A percentile compares a stretch with the other conserved stretches of the same genome.
Evolutionary conservation across 2,888 invertebrate genomes (phyloP).

Genomic region (Oxycera nigricornis): DNA sequence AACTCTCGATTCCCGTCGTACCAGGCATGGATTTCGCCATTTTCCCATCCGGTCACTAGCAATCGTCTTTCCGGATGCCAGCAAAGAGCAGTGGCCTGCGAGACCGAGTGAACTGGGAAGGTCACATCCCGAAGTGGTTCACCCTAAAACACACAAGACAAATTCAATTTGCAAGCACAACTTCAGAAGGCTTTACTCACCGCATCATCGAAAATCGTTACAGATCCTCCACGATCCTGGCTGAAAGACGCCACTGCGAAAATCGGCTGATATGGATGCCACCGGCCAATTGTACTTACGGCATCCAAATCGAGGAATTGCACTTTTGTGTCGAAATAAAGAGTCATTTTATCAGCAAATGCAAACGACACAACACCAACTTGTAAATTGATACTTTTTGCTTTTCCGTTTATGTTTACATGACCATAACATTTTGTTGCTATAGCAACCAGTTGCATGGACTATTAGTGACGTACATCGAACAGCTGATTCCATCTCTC

Average conservation of each 20-base stretch:
- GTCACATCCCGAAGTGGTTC: constrained; percentile 77
- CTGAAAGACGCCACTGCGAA: constrained; percentile 87
- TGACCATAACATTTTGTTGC: constrained; percentile 16
- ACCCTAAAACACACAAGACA: constrained; percentile 66
- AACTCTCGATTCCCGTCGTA: constrained; percentile 73
- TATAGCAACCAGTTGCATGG: constrained; percentile 1
- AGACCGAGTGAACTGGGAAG: constrained; percentile 76
- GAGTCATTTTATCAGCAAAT: constrained; percentile 72
- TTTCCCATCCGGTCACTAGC: constrained; percentile 90
- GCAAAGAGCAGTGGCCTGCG: constrained; percentile 80
- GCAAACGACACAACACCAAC: background rate
- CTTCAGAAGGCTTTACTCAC: constrained; percentile 63
- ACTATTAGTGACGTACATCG: background rate
- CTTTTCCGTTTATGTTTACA: background rate
- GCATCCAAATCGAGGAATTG: constrained; percentile 76
- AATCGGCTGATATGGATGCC: constrained; percentile 83
- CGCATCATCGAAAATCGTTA: constrained; percentile 86
- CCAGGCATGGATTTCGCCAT: constrained; percentile 88
- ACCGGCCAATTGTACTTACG: constrained; percentile 80
- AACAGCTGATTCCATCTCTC: background rate
- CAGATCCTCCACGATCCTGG: constrained; percentile 87
- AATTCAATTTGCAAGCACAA: background rate
- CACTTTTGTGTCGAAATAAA: constrained; percentile 86
- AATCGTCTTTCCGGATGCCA: constrained; percentile 91
- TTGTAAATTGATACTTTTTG: background rate